Conservation (phyloP, 2,113 vertebrate species). For the Carassius gibelio region DNA sequence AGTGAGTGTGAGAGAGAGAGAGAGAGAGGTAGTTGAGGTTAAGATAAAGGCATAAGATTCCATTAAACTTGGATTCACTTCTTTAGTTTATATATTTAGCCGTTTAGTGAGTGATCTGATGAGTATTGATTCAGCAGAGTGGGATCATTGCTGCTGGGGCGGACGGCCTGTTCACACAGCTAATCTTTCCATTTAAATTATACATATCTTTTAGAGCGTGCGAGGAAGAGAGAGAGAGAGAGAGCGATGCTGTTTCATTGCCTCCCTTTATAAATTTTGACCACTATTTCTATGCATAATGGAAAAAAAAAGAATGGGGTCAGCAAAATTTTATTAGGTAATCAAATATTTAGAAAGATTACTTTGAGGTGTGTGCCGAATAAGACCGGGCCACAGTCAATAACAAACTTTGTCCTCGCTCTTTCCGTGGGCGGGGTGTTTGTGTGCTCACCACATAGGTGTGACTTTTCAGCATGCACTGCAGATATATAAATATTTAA, state of each 20-base stretch:
- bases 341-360: conserved; percentile 47
- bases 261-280: neutral
- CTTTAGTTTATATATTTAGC: conserved; percentile 31
- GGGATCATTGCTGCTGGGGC: conserved; percentile 25
- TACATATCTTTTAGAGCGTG: conserved; percentile 4
- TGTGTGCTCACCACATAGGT: conserved; percentile 5
- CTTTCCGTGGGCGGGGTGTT: neutral
- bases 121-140: conserved; percentile 36
- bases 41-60: conserved; percentile 22
- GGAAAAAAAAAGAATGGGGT: neutral
- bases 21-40: conserved; percentile 1
- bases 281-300: conserved; percentile 20
- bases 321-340: conserved; percentile 25
- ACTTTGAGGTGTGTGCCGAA: neutral
- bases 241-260: neutral
- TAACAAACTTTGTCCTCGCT: neutral
- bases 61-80: conserved; percentile 43
- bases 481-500: conserved; percentile 45
- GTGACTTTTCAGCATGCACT: neutral
- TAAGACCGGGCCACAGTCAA: neutral
- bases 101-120: conserved; percentile 42
- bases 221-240: neutral
- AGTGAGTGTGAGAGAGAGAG: neutral
- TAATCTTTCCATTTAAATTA: conserved; percentile 39
- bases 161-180: conserved; percentile 25